Percentiles rank a stretch among this genome's conserved stretches.
Conservation (phyloP, 2,113 vertebrate genomes). For the Atlantisia rogersi region DNA sequence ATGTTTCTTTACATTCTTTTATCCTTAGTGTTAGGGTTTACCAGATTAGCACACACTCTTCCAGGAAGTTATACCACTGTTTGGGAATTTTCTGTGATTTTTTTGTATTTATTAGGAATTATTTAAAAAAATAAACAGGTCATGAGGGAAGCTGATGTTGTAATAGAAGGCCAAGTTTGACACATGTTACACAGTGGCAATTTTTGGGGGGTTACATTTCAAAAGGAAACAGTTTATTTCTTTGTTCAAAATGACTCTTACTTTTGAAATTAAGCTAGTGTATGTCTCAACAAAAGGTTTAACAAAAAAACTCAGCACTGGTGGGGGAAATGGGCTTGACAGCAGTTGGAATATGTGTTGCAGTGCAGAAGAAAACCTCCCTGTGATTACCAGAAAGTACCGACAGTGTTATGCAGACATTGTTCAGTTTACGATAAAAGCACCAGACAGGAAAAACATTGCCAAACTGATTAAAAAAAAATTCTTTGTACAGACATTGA, state of each 20-base stretch:
- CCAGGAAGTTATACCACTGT: neutral
- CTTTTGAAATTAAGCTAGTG: neutral
- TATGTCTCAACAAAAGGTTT: neutral
- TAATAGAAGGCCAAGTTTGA: neutral
- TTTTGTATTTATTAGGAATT: neutral
- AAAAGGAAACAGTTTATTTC: neutral
- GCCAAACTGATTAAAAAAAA: neutral
- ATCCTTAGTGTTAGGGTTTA: neutral
- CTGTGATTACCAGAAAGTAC: neutral
- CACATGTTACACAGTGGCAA: neutral
- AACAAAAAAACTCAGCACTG: neutral
- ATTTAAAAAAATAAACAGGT: neutral
- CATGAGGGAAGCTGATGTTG: neutral
- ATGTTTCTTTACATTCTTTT: neutral
- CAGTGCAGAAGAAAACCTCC: neutral
- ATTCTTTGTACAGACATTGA: neutral
- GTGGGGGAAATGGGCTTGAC: neutral
- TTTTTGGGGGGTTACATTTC: neutral
- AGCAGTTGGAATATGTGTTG: neutral
- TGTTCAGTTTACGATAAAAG: neutral
- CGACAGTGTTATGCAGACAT: neutral
- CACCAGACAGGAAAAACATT: neutral
- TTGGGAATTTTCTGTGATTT: neutral
- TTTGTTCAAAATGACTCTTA: neutral
- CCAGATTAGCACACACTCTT: neutral